Evolutionary conservation across 2,888 invertebrate species (phyloP).

Genomic region (Cheilosia urbana): DNA sequence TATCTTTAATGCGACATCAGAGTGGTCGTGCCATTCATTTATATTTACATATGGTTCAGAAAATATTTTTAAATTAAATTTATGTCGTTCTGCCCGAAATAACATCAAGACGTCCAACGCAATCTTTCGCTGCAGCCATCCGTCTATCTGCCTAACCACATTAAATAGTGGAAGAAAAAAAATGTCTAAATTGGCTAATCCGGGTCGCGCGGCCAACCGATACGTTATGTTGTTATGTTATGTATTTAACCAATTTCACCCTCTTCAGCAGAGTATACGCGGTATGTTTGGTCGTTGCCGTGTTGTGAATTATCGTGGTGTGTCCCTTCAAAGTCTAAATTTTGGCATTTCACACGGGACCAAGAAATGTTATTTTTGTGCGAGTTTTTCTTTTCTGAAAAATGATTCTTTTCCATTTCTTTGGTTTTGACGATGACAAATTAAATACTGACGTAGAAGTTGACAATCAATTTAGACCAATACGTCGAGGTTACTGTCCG

Average conservation of each 20-base stretch:
- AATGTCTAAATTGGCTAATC: conserved; percentile 43
- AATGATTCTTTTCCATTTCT: conserved; percentile 26
- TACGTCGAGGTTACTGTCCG: conserved; percentile 5
- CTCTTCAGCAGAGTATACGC: neutral
- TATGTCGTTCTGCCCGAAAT: conserved; percentile 61
- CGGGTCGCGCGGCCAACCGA: conserved; percentile 46
- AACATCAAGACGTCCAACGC: conserved; percentile 38
- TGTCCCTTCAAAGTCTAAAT: conserved; percentile 22
- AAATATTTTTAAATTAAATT: conserved; percentile 53
- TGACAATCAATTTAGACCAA: conserved; percentile 56
- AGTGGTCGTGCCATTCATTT: conserved; percentile 21
- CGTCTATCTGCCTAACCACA: conserved; percentile 16
- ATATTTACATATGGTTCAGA: conserved; percentile 44
- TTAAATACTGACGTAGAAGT: conserved; percentile 56
- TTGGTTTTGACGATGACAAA: conserved; percentile 66
- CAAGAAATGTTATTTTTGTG: conserved; percentile 57
- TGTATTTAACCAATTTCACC: conserved; percentile 21
- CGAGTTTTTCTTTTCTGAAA: conserved; percentile 20
- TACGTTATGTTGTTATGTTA: neutral
- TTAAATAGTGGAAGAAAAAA: neutral
- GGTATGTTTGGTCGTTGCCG: neutral
- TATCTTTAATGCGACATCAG: conserved; percentile 29
- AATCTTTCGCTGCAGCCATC: conserved; percentile 35
- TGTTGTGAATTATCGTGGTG: too few species aligned
- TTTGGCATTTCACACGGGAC: conserved; percentile 60